phyloP scores from a whole-genome alignment of 2,888 invertebrate genomes.

The Gastracanthus pulcherrimus region DNA sequence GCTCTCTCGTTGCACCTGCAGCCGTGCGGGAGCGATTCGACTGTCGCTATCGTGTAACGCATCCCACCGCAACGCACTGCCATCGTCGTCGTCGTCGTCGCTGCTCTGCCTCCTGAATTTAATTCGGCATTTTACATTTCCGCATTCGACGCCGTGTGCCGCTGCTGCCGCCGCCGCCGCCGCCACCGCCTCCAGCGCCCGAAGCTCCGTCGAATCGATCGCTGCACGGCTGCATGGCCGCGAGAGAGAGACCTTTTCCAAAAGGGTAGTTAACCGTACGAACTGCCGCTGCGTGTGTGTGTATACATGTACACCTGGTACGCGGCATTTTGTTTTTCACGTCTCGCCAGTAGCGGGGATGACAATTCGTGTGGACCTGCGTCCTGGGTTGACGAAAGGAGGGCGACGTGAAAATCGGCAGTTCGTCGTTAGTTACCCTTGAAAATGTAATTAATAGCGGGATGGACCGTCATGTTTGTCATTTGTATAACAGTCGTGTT shows the following conservation, averaged over 20 bases:
- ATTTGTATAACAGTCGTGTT: constrained; percentile 92
- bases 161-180: constrained; percentile 5
- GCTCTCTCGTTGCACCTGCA: neutral
- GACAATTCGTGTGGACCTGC: too few species aligned
- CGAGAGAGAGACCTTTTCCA: constrained; percentile 38
- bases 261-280: constrained; percentile 53
- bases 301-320: too few species aligned
- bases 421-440: constrained; percentile 38
- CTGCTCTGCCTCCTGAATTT: constrained; percentile 41
- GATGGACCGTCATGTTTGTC: constrained; percentile 68
- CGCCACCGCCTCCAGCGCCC: neutral
- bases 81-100: too few species aligned
- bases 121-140: constrained; percentile 54
- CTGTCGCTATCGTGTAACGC: neutral
- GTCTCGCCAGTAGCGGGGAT: too few species aligned
- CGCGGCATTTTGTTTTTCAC: neutral
- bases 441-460: constrained; percentile 38
- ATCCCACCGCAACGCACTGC: neutral
- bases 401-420: neutral
- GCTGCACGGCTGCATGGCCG: constrained; percentile 23
- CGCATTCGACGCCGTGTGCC: constrained; percentile 36
- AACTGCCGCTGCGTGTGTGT: constrained; percentile 18
- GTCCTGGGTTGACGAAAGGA: too few species aligned
- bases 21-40: constrained; percentile 31
- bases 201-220: constrained; percentile 55